A percentile compares a stretch with the other conserved stretches of the same genome.
Evolutionary conservation across 2,888 invertebrate genomes (phyloP).

Genomic region (Octonoba sinensis): DNA sequence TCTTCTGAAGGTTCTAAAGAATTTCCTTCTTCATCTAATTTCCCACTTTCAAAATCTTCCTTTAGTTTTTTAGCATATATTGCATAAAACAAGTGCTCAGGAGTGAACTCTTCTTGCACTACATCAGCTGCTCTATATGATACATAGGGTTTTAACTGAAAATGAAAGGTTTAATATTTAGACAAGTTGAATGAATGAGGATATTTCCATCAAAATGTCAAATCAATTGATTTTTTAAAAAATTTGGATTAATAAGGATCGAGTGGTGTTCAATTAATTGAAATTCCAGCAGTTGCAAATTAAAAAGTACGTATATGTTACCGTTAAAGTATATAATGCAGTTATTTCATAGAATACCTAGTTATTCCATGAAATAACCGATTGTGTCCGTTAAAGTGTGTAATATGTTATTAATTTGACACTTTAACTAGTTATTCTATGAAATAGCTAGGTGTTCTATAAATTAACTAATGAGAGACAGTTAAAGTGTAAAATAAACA

Average conservation of each 20-base stretch:
- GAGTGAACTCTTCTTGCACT: constrained; percentile 84
- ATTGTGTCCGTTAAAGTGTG: constrained; percentile 49
- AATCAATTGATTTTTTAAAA: too few species aligned
- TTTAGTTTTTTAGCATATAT: constrained; percentile 62
- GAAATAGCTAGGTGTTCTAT: too few species aligned
- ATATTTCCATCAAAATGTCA: too few species aligned
- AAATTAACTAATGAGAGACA: too few species aligned
- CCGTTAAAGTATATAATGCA: constrained; percentile 22
- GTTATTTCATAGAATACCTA: constrained; percentile 5
- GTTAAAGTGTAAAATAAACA: too few species aligned
- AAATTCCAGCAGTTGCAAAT: too few species aligned
- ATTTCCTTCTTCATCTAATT: constrained; percentile 79
- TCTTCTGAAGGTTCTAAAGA: constrained; percentile 80
- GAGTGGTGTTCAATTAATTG: too few species aligned
- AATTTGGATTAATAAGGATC: too few species aligned
- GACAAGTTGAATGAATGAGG: too few species aligned
- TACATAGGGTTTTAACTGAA: constrained; percentile 90
- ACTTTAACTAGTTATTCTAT: background rate
- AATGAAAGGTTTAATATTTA: constrained; percentile 52
- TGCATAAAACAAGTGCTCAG: constrained; percentile 74
- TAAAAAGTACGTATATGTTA: too few species aligned
- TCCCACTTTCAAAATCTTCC: constrained; percentile 72
- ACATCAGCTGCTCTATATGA: constrained; percentile 86
- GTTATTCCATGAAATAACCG: constrained; percentile 46
- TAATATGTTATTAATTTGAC: constrained; percentile 31